Conservation (phyloP, 2,113 vertebrate species). For the Mesocricetus auratus region DNA sequence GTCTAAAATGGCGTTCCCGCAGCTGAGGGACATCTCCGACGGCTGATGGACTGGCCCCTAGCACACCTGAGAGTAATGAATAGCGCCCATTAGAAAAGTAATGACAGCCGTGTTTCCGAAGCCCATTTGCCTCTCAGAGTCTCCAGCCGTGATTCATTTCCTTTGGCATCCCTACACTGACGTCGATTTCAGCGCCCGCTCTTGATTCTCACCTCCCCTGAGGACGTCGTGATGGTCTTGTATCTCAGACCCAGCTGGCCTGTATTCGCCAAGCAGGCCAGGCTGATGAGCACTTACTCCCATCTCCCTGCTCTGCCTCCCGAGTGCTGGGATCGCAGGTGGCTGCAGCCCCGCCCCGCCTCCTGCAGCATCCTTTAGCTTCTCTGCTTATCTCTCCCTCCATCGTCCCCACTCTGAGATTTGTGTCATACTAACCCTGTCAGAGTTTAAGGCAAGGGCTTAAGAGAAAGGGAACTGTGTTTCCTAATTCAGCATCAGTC, state of each 20-base stretch:
- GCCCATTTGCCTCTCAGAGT: conserved; percentile 52
- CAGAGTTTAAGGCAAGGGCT: conserved; percentile 47
- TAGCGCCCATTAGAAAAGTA: conserved; percentile 49
- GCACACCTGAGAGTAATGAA: conserved; percentile 64
- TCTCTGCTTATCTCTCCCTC: background rate
- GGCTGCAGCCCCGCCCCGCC: accelerated
- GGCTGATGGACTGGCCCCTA: conserved; percentile 2
- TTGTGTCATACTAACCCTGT: background rate
- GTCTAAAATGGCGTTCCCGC: conserved; percentile 29
- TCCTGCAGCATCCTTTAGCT: background rate
- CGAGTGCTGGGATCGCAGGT: background rate
- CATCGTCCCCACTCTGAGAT: background rate
- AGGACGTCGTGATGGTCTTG: background rate
- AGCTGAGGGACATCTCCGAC: background rate
- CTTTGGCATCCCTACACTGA: conserved; percentile 48
- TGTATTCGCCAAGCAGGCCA: background rate
- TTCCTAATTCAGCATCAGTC: conserved; percentile 44
- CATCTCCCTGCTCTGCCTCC: background rate
- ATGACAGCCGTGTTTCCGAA: conserved; percentile 58
- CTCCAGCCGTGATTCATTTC: conserved; percentile 50
- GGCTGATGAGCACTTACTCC: background rate
- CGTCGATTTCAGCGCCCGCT: conserved; percentile 53
- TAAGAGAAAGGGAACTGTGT: background rate
- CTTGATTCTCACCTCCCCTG: background rate
- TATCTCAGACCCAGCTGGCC: background rate